Base-by-base conservation (phyloP, 2,113 vertebrate species). In the Etheostoma cragini region DNA sequence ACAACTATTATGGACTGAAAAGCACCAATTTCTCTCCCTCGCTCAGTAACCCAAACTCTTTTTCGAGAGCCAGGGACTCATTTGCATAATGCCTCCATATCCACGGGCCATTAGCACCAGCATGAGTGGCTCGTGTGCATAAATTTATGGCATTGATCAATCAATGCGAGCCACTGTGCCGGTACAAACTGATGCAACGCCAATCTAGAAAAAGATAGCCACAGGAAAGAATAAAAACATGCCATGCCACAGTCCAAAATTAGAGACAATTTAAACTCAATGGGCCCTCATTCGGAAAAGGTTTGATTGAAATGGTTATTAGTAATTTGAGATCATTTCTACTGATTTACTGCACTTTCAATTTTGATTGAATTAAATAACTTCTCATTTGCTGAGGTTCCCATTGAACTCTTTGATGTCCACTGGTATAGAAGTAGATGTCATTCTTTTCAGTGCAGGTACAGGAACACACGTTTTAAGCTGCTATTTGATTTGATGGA, bases 31-130 rank as follows among this genome's bases (percentile, higher is more conserved):
- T 80, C 76, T 73, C 76, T 84, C 57, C 61, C 75, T 63, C 54
- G 14, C 71, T 91, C 83, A 22, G 68, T 87, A 81, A 78, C 66
- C 72, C 81, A 73, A 86, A 62, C 64, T 81, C 53, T 21, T 69
- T 75, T 67, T 62, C 54, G 62, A 35, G 38, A 76, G 78, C 84
- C 79, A 22, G 62, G 67, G 68, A 67, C 0, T 8, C 61, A 92
- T 91, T 93, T 91, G 84, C 90, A 94, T 94, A 91, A 94, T 91
- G 71, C 88, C 62, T 89, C 86, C 73, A 89, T 91, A 88, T 81
- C 81, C 88, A 91, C 38, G 83, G 87, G 73, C 89, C 89, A 90
- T 94, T 89, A 93, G 83, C 87, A 77, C 61, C 87, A 64, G 78
- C 86, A 81, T 75, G 88, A 90, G 86, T 81, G 91, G 86, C 81